Base-by-base conservation (phyloP, 92 coral and sea anemone genomes). In the Porites lobata region DNA sequence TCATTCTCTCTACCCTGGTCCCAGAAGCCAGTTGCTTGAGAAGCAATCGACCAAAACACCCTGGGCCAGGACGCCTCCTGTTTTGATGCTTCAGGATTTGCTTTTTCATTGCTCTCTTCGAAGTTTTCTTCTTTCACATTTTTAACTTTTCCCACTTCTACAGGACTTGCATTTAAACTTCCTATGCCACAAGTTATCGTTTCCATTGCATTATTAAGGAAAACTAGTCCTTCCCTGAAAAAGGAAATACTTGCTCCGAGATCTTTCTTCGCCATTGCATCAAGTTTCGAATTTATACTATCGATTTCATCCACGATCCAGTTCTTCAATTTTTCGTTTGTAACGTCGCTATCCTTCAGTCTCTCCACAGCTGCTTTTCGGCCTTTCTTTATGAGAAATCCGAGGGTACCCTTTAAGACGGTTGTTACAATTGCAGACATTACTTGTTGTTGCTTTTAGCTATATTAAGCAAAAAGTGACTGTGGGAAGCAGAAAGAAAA, bases 241-340 rank as follows among this genome's bases (percentile, higher is more conserved):
- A 24, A 26, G n/a, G 73, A 69, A 69, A 69, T 69, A 29, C 73
- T 69, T 12, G 73, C 51, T 19, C 32, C 32, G 1, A 74, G 78
- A 18, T 74, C 78, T 1, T 9, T 74, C 47, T 14, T 74, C 18
- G 78, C 78, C 8, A 51, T 7, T 9, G 63, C 78, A 17, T 74
- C 78, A 19, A 74, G 53, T 18, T 74, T 74, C 2, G 63, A 19
- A 20, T 74, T 74, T 2, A 74, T 47, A 18, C 21, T 52, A 64
- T 74, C 78, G 38, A 74, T 52, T 74, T 74, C 78, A 18, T 19
- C 8, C 18, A 74, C 63, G 78, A 74, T 74, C 78, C 78, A 74
- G 63, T 19, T n/a, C 9, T 61, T 29, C n/a, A 74, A 20, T 20
- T 74, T 3, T 20, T 74, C 14, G 17, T 74, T 14, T 51, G 78